Evolutionary conservation across 2,113 vertebrate species (phyloP).

Genomic region (Neotragus pygmaeus): DNA sequence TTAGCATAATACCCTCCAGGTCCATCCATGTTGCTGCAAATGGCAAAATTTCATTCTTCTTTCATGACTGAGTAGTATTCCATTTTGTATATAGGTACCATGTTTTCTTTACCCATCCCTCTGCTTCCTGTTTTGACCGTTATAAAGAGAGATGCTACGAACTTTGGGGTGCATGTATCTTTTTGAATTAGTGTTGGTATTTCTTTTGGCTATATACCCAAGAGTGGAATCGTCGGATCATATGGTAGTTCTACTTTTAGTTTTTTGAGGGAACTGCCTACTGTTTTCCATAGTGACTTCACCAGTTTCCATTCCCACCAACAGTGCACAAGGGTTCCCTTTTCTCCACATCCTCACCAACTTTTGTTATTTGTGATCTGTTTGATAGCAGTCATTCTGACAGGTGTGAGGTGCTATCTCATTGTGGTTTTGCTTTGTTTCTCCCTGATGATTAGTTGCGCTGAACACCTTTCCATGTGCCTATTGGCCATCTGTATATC

Average conservation of each 20-base stretch:
- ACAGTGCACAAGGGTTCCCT: neutral
- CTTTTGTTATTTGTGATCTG: neutral
- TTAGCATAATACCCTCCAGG: neutral
- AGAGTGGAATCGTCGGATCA: neutral
- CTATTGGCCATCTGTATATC: neutral
- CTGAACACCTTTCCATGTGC: neutral
- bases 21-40: neutral
- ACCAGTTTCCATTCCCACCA: neutral
- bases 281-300: neutral
- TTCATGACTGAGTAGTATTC: neutral
- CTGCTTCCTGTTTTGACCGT: neutral
- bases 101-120: neutral
- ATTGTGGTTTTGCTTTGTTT: neutral
- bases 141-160: neutral
- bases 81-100: neutral
- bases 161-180: neutral
- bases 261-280: neutral
- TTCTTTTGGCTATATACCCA: neutral
- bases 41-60: neutral
- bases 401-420: neutral
- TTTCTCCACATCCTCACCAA: neutral
- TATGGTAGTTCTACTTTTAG: neutral
- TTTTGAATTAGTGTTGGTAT: neutral
- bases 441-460: neutral
- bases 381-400: neutral